Evolutionary conservation across 2,113 vertebrate genomes (phyloP).

Genomic region (Leucosticte australis): DNA sequence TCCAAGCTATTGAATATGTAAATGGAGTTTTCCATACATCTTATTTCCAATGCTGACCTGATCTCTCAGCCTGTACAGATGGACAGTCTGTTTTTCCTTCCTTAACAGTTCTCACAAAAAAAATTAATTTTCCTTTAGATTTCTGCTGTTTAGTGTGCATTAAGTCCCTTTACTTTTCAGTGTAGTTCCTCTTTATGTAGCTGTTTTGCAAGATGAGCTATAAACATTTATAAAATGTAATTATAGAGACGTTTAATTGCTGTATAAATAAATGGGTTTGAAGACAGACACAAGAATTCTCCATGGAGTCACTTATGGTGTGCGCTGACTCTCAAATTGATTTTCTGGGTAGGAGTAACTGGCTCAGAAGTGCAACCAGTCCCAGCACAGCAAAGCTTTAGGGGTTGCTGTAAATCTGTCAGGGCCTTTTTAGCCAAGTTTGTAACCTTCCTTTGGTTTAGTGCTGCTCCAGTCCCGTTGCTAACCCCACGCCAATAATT

Average conservation of each 20-base stretch:
- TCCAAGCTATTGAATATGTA: not conserved
- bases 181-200: not conserved
- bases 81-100: not conserved
- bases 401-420: conserved; percentile 23
- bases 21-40: not conserved
- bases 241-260: not conserved
- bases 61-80: not conserved
- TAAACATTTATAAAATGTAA: not conserved
- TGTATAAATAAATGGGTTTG: conserved; percentile 13
- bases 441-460: conserved; percentile 22
- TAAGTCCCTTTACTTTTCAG: not conserved
- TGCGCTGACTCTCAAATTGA: not conserved
- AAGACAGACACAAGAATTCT: not conserved
- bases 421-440: conserved; percentile 48
- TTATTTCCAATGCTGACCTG: not conserved
- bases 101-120: not conserved
- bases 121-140: not conserved
- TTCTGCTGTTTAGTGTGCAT: not conserved
- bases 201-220: not conserved
- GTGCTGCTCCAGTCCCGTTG: not conserved
- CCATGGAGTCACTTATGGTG: conserved; percentile 18
- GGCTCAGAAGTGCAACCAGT: not conserved
- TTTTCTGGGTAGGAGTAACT: conserved; percentile 18
- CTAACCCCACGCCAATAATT: not conserved
- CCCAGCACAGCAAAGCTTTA: conserved; percentile 31